A percentile compares a stretch with the other conserved stretches of the same genome.
These are phyloP conservation scores for Clarias macrocephalus DNA, from an alignment of 2,113 vertebrate species.

Conservation along the genomic window DNA sequence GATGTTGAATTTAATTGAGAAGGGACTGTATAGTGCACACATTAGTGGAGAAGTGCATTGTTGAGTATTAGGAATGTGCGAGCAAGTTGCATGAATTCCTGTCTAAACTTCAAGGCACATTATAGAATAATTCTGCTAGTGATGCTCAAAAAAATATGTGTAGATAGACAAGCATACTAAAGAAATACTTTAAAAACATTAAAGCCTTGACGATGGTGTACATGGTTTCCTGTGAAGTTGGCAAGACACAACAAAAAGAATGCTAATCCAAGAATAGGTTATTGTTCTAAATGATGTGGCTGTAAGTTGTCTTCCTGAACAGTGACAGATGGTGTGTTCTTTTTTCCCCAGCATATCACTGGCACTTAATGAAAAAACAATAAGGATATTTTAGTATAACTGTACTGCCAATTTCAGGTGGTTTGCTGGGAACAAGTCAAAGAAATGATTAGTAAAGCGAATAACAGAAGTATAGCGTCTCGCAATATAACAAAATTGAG, in stretches of 20 bases:
- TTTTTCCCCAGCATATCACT: neutral
- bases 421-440: neutral
- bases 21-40: neutral
- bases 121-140: neutral
- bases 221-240: neutral
- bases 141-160: neutral
- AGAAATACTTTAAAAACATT: neutral
- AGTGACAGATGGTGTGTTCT: slow-evolving; percentile 4
- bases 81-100: neutral
- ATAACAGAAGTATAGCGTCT: neutral
- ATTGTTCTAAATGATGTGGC: slow-evolving; percentile 13
- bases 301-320: slow-evolving; percentile 1
- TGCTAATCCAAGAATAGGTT: slow-evolving; percentile 3
- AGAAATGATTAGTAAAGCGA: neutral
- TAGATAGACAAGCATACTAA: slow-evolving; percentile 1
- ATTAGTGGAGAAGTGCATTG: neutral
- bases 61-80: neutral
- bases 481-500: neutral
- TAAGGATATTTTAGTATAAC: neutral
- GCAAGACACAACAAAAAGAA: neutral
- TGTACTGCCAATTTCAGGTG: neutral
- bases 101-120: neutral
- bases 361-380: neutral
- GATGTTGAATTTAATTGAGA: slow-evolving; percentile 26
- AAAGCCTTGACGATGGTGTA: neutral